These are phyloP conservation scores for Podarcis muralis DNA, from an alignment of 2,113 vertebrate species.

Conservation along the genomic window DNA sequence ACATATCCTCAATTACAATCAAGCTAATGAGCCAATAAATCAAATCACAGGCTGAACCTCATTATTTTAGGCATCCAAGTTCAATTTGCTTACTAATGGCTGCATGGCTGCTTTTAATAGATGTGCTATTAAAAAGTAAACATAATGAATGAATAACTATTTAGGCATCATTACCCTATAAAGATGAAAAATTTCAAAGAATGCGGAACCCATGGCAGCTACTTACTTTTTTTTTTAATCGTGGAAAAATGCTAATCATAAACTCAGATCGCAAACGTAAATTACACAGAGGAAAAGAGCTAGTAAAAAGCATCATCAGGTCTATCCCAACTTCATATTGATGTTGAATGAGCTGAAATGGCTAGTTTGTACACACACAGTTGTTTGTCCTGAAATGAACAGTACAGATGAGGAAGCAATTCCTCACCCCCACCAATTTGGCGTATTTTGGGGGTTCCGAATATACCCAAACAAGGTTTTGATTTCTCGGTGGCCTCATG, in stretches of 20 bases:
- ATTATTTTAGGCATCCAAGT: constrained; percentile 64
- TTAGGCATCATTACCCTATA: constrained; percentile 58
- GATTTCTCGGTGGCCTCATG: neutral
- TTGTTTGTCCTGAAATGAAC: neutral
- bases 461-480: constrained; percentile 15
- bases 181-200: constrained; percentile 67
- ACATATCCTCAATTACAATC: constrained; percentile 53
- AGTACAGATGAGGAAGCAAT: constrained; percentile 13
- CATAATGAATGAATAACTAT: constrained; percentile 69
- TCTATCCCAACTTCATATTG: neutral
- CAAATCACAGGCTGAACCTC: constrained; percentile 54
- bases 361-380: neutral
- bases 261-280: constrained; percentile 48
- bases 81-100: constrained; percentile 72
- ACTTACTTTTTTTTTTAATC: constrained; percentile 49
- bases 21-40: constrained; percentile 68
- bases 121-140: constrained; percentile 64
- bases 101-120: constrained; percentile 66
- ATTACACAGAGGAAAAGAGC: constrained; percentile 18
- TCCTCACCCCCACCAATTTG: neutral
- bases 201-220: constrained; percentile 49
- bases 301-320: neutral
- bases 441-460: constrained; percentile 24
- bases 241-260: constrained; percentile 62
- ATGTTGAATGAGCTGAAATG: constrained; percentile 27